A percentile compares a stretch with the other conserved stretches of the same genome.
These are phyloP conservation scores for Periplaneta americana DNA, from an alignment of 1,140 invertebrate genomes.

Conservation along the genomic window DNA sequence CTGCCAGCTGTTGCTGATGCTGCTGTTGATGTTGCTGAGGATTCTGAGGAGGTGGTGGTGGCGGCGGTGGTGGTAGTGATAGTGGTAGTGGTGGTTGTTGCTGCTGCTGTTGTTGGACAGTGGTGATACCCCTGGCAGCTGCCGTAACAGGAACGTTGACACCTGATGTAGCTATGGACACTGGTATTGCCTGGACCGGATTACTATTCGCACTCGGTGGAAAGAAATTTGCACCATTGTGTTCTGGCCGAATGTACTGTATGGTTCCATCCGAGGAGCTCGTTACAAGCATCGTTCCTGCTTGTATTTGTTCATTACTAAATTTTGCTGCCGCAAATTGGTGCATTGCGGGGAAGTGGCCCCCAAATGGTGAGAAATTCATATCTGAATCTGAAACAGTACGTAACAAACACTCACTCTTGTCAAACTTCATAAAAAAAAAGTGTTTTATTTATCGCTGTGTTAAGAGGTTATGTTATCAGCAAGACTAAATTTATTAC, in stretches of 20 bases:
- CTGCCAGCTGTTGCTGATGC: background rate
- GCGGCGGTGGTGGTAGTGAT: too few species aligned
- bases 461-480: background rate
- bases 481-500: background rate
- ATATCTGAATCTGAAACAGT: background rate
- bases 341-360: conserved; percentile 10
- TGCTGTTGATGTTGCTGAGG: background rate
- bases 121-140: background rate
- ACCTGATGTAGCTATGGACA: background rate
- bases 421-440: background rate
- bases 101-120: background rate
- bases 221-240: conserved; percentile 6
- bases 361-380: conserved; percentile 4
- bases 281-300: conserved; percentile 3
- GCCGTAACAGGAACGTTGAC: background rate
- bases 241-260: conserved; percentile 10
- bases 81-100: background rate
- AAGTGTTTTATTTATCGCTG: background rate
- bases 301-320: background rate
- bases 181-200: conserved; percentile 5
- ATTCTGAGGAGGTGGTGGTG: background rate
- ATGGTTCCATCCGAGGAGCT: conserved; percentile 13
- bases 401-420: background rate
- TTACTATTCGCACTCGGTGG: background rate
- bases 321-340: conserved; percentile 13